phyloP scores from a whole-genome alignment of 2,113 vertebrate genomes.

The Rhinichthys klamathensis region DNA sequence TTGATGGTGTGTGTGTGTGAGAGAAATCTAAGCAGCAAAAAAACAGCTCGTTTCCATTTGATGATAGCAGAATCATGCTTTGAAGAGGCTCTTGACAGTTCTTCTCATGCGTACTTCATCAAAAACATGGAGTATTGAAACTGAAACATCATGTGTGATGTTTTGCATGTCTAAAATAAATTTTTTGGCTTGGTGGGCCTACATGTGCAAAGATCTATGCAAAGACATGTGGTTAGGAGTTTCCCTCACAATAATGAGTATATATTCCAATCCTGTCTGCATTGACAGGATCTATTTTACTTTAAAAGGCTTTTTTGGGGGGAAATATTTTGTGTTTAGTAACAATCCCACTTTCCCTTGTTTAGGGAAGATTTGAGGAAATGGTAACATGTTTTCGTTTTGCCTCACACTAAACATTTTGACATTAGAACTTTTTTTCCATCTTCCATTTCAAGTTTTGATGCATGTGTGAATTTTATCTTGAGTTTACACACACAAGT shows the following conservation, averaged over 20 bases:
- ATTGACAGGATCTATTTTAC: too few species aligned
- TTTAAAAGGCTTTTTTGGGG: too few species aligned
- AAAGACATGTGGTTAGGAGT: background rate
- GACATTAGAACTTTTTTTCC: too few species aligned
- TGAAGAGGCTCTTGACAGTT: background rate
- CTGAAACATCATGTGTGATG: background rate
- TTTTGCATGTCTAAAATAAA: background rate
- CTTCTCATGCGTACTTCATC: background rate
- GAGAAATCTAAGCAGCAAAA: background rate
- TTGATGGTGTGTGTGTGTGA: background rate
- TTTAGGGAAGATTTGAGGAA: too few species aligned
- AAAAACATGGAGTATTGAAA: background rate
- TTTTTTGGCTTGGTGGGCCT: background rate
- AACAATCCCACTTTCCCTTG: too few species aligned
- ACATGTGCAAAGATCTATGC: too few species aligned
- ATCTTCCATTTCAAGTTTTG: too few species aligned
- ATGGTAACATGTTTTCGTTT: too few species aligned
- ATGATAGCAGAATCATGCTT: slow-evolving; percentile 5
- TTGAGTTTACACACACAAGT: too few species aligned
- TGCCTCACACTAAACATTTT: too few species aligned
- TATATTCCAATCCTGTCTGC: background rate
- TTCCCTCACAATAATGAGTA: background rate
- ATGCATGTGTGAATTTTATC: too few species aligned
- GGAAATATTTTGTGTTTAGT: too few species aligned
- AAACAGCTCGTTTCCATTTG: background rate